Base-by-base conservation (phyloP, 2,113 vertebrate genomes). In the Salvator merianae region DNA sequence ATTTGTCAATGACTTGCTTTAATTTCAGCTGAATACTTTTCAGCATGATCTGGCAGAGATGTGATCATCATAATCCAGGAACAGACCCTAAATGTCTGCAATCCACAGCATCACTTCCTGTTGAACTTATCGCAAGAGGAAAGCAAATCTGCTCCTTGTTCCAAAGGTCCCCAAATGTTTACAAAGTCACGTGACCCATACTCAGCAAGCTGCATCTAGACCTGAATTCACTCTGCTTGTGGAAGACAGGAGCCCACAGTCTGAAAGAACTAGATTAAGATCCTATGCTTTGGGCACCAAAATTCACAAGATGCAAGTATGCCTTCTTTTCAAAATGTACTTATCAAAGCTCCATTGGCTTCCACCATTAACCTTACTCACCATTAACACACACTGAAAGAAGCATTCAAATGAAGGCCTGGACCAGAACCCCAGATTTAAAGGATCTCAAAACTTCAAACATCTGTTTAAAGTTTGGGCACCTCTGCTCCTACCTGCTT, bases 41-140 rank as follows among this genome's bases (percentile, higher is more conserved):
- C 73, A 36, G 40, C n/a, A 50, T 6, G n/a, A 18, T 50, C 82
- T 38, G 43, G 62, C 73, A 76, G 73, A 4, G 8, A 0, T 0
- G 9, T 55, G 75, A 13, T 0, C 0, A 1, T 0, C 0, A 2
- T 7, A 26, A 74, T 86, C 89, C 40, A 4, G 0, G 0, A 84
- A 43, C 5, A 34, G 6, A 0, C 3, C 18, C 62, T 7, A 36
- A 24, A 22, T 43, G 38, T 63, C 68, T 34, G 28, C 36, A n/a
- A 4, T 38, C 16, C 32, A 32, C 7, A 5, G 28, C 1, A 0
- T 0, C 0, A 0, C 36, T 80, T 43, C 18, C 0, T 24, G 13
- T 30, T 74, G 30, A n/a, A 65, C n/a, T 32, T 36, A n/a, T 53
- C 14, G n/a, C 74, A 66, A 66, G 77, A 20, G 50, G 26, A 62